Conservation (phyloP, 2,113 vertebrate species). For the Nothobranchius kuhntae region DNA sequence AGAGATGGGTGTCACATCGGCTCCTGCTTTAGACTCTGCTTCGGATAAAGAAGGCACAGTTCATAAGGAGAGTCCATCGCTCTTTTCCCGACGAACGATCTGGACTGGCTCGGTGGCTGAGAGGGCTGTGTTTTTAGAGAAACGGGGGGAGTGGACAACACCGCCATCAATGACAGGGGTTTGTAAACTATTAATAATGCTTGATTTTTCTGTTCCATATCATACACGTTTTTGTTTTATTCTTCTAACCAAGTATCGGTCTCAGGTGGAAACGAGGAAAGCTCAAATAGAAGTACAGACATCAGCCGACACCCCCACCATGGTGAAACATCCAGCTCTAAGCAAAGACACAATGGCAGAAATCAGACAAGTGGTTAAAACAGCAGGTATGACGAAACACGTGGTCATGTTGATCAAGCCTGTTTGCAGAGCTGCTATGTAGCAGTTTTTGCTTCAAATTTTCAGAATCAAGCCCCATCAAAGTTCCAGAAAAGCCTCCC, state of each 20-base stretch:
- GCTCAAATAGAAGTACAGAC: conserved; percentile 32
- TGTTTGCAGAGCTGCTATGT: background rate
- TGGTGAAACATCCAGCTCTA: background rate
- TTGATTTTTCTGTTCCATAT: too few relatives aligned
- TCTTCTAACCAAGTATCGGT: conserved; percentile 2
- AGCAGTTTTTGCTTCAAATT: conserved; percentile 6
- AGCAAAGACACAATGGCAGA: conserved; percentile 43
- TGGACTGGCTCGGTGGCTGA: conserved; percentile 46
- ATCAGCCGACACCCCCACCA: conserved; percentile 29
- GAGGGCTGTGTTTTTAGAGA: conserved; percentile 60
- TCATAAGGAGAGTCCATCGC: conserved; percentile 31
- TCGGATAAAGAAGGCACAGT: background rate
- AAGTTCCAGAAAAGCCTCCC: conserved; percentile 37
- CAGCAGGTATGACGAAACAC: conserved; percentile 40
- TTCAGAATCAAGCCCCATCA: conserved; percentile 61
- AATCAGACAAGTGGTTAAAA: conserved; percentile 34
- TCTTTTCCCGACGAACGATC: conserved; percentile 15
- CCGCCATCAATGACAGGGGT: conserved; percentile 63
- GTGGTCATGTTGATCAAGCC: background rate
- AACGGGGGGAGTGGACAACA: conserved; percentile 44
- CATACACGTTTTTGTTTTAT: background rate
- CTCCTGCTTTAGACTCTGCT: conserved; percentile 17
- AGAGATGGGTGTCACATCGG: background rate
- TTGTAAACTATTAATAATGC: conserved; percentile 27
- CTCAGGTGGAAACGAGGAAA: conserved; percentile 61